A percentile compares a stretch with the other conserved stretches of the same genome.
phyloP scores from a whole-genome alignment of 1,140 invertebrate genomes.

The Acromyrmex heyeri region DNA sequence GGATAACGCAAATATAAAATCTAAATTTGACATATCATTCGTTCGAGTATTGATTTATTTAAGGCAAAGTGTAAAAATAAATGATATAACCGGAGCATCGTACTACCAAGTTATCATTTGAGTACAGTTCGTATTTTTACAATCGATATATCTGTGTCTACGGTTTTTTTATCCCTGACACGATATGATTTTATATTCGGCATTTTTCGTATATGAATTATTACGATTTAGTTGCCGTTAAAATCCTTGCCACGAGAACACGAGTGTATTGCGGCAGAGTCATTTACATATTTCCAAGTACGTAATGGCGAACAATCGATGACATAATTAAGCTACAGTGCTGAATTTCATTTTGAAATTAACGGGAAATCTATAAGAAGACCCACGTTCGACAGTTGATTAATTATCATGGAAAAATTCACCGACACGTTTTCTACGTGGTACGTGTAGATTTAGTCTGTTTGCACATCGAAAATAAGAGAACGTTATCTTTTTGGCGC shows the following conservation, averaged over 20 bases:
- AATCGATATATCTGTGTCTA: constrained; percentile 24
- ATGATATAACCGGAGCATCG: not conserved
- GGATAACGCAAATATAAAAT: not conserved
- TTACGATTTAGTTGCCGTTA: constrained; percentile 2
- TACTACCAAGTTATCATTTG: constrained; percentile 9
- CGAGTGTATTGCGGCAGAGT: not conserved
- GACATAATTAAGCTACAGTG: constrained; percentile 27
- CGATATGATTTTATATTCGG: not conserved
- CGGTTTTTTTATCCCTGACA: not conserved
- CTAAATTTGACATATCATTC: not conserved
- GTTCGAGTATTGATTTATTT: constrained; percentile 1
- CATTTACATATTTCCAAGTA: constrained; percentile 22
- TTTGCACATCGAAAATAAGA: constrained; percentile 3
- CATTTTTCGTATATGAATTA: not conserved
- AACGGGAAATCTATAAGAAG: constrained; percentile 20
- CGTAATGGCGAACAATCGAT: constrained; percentile 39
- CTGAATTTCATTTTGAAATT: constrained; percentile 30
- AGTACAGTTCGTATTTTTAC: not conserved
- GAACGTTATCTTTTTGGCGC: not conserved
- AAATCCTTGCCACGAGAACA: not conserved
- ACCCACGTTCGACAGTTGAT: not conserved
- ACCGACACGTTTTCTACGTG: not conserved
- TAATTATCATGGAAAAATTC: constrained; percentile 33
- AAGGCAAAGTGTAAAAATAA: constrained; percentile 10
- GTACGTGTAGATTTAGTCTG: not conserved